Conservation (phyloP, 2,888 invertebrate species). For the Cepaea hortensis region DNA sequence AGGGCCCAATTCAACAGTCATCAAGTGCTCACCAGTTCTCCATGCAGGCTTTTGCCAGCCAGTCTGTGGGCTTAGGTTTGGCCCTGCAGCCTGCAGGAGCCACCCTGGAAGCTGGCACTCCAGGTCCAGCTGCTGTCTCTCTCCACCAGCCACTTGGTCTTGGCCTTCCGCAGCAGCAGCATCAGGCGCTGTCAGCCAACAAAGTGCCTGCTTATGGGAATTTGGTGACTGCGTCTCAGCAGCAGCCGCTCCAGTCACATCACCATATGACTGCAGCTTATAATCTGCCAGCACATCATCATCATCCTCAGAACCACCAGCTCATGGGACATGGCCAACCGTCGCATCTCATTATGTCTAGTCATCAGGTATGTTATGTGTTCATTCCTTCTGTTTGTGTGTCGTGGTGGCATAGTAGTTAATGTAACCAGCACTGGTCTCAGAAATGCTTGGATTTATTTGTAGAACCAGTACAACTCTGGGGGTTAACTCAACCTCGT, state of each 20-base stretch:
- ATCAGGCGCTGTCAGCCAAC: constrained; percentile 36
- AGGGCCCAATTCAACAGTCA: constrained; percentile 66
- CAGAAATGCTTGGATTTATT: too few species aligned
- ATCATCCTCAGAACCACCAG: constrained; percentile 17
- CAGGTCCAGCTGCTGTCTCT: constrained; percentile 45
- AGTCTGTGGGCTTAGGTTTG: constrained; percentile 64
- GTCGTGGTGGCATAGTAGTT: too few species aligned
- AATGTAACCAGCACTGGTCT: too few species aligned
- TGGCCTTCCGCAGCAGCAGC: constrained; percentile 49
- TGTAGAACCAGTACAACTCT: too few species aligned
- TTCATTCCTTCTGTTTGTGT: too few species aligned
- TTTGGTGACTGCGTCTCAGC: constrained; percentile 48
- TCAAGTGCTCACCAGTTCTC: constrained; percentile 69
- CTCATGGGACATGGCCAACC: constrained; percentile 5
- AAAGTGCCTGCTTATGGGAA: constrained; percentile 57
- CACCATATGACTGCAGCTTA: constrained; percentile 26
- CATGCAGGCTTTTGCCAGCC: constrained; percentile 67
- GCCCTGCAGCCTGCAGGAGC: constrained; percentile 59
- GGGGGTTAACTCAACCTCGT: too few species aligned
- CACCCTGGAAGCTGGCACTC: constrained; percentile 46
- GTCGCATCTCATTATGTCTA: constrained; percentile 20
- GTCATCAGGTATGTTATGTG: constrained; percentile 10
- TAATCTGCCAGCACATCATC: constrained; percentile 26
- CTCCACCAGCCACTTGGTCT: constrained; percentile 56
- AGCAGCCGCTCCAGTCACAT: constrained; percentile 55